phyloP scores from a whole-genome alignment of 92 coral and sea anemone species.

The Paragorgia papillata region DNA sequence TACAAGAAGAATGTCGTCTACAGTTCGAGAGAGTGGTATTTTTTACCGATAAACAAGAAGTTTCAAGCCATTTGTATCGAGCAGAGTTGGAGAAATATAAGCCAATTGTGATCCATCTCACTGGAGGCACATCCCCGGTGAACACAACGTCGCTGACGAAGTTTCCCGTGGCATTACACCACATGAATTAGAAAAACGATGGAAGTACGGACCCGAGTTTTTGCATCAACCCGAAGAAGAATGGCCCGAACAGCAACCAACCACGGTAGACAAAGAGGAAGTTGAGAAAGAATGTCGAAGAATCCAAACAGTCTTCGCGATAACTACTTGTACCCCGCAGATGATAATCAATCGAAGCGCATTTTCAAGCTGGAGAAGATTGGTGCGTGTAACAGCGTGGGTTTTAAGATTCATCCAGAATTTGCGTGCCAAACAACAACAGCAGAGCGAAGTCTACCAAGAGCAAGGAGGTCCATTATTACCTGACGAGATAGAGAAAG shows the following conservation, averaged over 20 bases:
- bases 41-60: conserved; percentile 58
- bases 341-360: neutral
- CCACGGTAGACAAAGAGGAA: neutral
- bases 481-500: conserved; percentile 49
- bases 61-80: conserved; percentile 59
- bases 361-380: conserved; percentile 20
- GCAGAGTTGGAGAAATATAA: conserved; percentile 64
- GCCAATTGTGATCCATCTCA: conserved; percentile 57
- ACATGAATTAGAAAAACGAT: conserved; percentile 48
- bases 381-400: conserved; percentile 43
- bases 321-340: neutral
- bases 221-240: conserved; percentile 44
- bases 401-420: conserved; percentile 35
- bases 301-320: neutral
- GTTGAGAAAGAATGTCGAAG: neutral
- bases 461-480: conserved; percentile 8
- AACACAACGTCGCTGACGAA: conserved; percentile 67
- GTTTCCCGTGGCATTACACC: conserved; percentile 53
- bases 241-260: conserved; percentile 41
- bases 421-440: conserved; percentile 10
- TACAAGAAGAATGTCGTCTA: conserved; percentile 33
- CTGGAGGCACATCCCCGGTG: conserved; percentile 62
- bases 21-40: conserved; percentile 25
- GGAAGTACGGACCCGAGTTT: conserved; percentile 64
- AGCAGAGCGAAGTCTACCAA: neutral